Percentiles rank a stretch among this genome's conserved stretches.
phyloP scores from a whole-genome alignment of 35 echinoderm and acorn worm genomes.

The Eucidaris tribuloides region DNA sequence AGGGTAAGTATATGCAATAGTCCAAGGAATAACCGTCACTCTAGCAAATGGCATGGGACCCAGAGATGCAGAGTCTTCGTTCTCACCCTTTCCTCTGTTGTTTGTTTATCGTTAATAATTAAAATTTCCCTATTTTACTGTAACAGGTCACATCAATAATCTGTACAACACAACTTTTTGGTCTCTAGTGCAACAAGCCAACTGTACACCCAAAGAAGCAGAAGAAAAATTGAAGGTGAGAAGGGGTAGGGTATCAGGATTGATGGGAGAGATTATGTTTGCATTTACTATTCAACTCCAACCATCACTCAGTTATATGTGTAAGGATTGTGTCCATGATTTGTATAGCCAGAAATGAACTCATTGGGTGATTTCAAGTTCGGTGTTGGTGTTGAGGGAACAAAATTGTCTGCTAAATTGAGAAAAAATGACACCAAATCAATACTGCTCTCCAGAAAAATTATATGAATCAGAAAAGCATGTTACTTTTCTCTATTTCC shows the following conservation, averaged over 20 bases:
- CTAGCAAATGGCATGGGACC: too few relatives aligned
- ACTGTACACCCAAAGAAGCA: constrained; percentile 57
- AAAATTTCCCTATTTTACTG: neutral
- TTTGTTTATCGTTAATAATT: neutral
- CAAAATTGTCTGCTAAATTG: too few relatives aligned
- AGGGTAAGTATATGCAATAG: neutral
- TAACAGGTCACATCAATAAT: constrained; percentile 98
- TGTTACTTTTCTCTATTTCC: too few relatives aligned
- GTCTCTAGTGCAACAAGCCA: constrained; percentile 57
- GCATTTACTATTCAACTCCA: too few relatives aligned
- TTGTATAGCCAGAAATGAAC: neutral
- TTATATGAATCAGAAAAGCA: too few relatives aligned
- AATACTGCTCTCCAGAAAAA: too few relatives aligned
- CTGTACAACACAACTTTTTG: constrained; percentile 94
- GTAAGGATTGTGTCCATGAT: neutral
- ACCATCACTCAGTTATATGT: too few relatives aligned
- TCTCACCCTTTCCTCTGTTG: neutral
- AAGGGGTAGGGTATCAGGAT: neutral
- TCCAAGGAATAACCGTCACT: neutral
- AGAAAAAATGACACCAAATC: too few relatives aligned
- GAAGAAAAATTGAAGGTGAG: constrained; percentile 80
- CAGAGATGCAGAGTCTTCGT: neutral
- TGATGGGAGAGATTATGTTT: neutral
- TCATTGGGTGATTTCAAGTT: too few relatives aligned
- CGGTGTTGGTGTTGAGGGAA: neutral